Percentiles rank a stretch among this genome's conserved stretches.
Evolutionary conservation across 2,888 invertebrate genomes (phyloP).

Genomic region (Nemoura dubitans): DNA sequence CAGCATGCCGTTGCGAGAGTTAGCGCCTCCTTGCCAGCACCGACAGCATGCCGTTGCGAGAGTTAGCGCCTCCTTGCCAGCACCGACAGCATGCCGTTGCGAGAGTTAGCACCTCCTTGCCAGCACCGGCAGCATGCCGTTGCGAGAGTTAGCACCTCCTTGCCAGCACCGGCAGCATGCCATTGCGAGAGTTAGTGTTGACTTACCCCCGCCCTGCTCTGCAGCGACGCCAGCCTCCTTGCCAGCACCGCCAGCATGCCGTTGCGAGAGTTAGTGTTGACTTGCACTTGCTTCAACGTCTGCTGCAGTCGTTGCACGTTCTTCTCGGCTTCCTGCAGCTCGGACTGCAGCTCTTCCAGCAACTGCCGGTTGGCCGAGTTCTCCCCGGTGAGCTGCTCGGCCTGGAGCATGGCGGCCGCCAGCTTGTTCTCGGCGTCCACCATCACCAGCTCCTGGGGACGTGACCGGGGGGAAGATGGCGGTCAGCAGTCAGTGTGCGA

Average conservation of each 20-base stretch:
- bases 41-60: too few relatives aligned
- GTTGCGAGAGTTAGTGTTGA: constrained; percentile 63
- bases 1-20: too few relatives aligned
- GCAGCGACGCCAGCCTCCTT: constrained; percentile 64
- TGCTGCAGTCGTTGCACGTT: constrained; percentile 60
- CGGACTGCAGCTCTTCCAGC: constrained; percentile 52
- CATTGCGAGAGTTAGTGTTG: too few relatives aligned
- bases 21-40: too few relatives aligned
- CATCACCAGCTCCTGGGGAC: constrained; percentile 44
- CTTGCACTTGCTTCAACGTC: constrained; percentile 62
- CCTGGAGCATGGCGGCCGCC: constrained; percentile 61
- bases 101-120: too few relatives aligned
- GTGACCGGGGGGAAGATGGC: too few relatives aligned
- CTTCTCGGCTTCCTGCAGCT: constrained; percentile 57
- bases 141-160: too few relatives aligned
- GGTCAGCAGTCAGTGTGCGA: too few relatives aligned
- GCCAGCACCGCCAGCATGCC: constrained; percentile 63
- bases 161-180: too few relatives aligned
- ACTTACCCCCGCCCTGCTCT: constrained; percentile 62
- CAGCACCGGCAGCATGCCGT: too few relatives aligned
- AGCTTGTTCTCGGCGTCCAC: constrained; percentile 44
- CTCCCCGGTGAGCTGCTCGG: constrained; percentile 64
- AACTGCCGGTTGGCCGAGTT: constrained; percentile 57
- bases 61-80: too few relatives aligned
- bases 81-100: too few relatives aligned